These are phyloP conservation scores for Salminus brasiliensis DNA, from an alignment of 2,113 vertebrate genomes.

Conservation along the genomic window DNA sequence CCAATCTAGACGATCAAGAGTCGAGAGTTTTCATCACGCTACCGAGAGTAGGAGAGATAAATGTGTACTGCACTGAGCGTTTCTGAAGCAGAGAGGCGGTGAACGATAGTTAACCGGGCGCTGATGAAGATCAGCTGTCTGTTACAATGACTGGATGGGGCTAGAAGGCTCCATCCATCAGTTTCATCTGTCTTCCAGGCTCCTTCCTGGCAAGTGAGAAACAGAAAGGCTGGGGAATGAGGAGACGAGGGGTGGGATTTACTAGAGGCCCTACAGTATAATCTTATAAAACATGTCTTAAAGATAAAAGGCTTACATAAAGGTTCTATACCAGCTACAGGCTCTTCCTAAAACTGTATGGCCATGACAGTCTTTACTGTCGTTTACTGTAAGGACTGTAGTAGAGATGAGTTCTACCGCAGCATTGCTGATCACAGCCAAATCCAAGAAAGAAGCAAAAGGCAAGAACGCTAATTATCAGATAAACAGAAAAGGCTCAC, in stretches of 20 bases:
- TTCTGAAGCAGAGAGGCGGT: background rate
- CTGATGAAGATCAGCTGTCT: background rate
- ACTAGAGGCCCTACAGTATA: background rate
- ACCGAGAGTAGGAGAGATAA: background rate
- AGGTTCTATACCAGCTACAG: too few species aligned
- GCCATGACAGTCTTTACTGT: too few species aligned
- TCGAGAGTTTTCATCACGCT: background rate
- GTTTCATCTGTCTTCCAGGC: background rate
- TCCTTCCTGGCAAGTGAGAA: background rate
- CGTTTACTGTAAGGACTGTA: too few species aligned
- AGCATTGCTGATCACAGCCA: background rate
- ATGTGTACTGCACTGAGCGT: background rate
- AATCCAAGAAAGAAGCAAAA: background rate
- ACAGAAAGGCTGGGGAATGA: background rate
- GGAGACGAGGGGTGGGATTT: background rate
- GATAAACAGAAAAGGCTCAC: slow-evolving; percentile 29
- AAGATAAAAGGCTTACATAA: too few species aligned
- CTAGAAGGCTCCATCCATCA: background rate
- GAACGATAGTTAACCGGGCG: background rate
- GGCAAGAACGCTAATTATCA: slow-evolving; percentile 15
- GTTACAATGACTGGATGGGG: background rate
- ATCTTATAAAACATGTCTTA: too few species aligned
- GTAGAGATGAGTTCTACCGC: background rate
- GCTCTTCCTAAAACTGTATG: too few species aligned
- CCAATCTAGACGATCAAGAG: slow-evolving; percentile 16